Evolutionary conservation across 2,888 invertebrate genomes (phyloP), one percentile per base, ranked within the genome.

Genomic region (Drosophila monieri): DNA sequence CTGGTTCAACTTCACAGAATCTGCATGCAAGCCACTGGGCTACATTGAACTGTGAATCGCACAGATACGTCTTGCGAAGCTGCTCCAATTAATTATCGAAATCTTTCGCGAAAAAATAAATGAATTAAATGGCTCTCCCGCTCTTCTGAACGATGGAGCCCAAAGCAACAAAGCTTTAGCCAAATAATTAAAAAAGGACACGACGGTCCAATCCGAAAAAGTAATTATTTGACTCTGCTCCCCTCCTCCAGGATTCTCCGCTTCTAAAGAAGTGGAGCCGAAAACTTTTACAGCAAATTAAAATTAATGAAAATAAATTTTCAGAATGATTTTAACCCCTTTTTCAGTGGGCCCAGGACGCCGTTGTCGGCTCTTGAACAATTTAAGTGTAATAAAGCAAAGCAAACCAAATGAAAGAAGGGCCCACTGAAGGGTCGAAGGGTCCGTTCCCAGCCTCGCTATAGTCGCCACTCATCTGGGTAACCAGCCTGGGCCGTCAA

Each of bases 231-330:
- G 85, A 71, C 71, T 49, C 53, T 14, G n/a, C 21, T 18, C 52
- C 10, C 30, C n/a, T 47, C 12, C 15, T 35, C 41, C 6, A 18
- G 12, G 14, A 44, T 41, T 49, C 15, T 14, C 21, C 27, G 32
- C 27, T 51, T 58, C 44, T 27, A 27, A 49, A 27, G 39, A 30
- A 51, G 21, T 18, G 54, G 48, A 55, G 66, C 59, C 57, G 68
- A 76, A 80, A 84, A 84, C 74, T 84, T 81, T 84, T 79, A 66
- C 83, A 83, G 64, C 80, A 84, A 85, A 84, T 84, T 88, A 85
- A 84, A 84, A 84, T 84, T 88, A 84, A 84, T 83, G 85, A 87
- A 87, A 85, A 88, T 87, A 88, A 77, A 87, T 87, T 85, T 86
- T 76, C 74, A 74, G 80, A 84, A 85, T 84, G 85, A 78, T 89